Evolutionary conservation across 2,797 vertebrate genomes (phyloP).

Genomic region (Scomberomorus guttatus): DNA sequence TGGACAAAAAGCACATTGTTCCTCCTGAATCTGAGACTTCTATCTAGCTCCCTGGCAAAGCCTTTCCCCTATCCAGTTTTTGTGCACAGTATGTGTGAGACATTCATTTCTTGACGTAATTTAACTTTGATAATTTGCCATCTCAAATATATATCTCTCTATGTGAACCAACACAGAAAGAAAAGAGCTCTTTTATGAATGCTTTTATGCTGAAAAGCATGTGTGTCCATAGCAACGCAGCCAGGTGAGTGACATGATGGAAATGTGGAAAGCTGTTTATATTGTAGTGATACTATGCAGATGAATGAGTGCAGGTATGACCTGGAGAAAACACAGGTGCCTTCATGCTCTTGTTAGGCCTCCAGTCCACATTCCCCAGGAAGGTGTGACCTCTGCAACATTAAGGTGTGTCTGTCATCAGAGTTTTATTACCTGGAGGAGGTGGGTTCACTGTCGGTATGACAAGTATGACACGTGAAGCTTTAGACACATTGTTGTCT

Average conservation of each 20-base stretch:
- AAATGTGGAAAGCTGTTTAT: neutral
- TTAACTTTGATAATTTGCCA: neutral
- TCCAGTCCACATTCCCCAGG: slow-evolving; percentile 64
- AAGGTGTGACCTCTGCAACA: slow-evolving; percentile 61
- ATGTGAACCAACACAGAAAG: neutral
- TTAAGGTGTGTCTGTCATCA: slow-evolving; percentile 64
- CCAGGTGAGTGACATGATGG: neutral
- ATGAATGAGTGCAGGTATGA: slow-evolving; percentile 36
- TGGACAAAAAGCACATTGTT: slow-evolving; percentile 12
- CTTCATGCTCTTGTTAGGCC: slow-evolving; percentile 26
- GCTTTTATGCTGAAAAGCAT: neutral
- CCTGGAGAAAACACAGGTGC: neutral
- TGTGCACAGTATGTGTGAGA: neutral
- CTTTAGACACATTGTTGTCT: slow-evolving; percentile 35
- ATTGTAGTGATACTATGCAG: neutral
- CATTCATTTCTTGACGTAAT: neutral
- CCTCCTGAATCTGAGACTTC: neutral
- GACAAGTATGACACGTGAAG: slow-evolving; percentile 55
- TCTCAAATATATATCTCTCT: neutral
- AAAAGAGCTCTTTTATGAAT: neutral
- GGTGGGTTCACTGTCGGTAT: slow-evolving; percentile 48
- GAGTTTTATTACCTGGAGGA: slow-evolving; percentile 36
- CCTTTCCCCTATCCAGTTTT: neutral
- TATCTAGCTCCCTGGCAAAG: neutral
- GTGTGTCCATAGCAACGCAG: neutral